These are phyloP conservation scores for Drosophila prostipennis DNA, from an alignment of 2,888 invertebrate species.

Conservation along the genomic window DNA sequence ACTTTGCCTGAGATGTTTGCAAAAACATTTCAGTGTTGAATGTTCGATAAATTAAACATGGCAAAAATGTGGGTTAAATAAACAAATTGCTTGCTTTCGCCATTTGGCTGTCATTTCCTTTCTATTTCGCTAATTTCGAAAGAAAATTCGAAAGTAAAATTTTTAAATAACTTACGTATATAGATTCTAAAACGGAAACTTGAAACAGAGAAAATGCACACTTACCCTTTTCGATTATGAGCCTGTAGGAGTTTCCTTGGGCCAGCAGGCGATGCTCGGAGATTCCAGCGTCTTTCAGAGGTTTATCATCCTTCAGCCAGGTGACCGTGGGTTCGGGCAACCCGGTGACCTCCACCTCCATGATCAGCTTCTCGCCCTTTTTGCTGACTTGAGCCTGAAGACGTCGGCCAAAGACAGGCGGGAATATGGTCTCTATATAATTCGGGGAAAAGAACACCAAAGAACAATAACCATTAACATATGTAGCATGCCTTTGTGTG, in stretches of 20 bases:
- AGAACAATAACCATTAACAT: conserved; percentile 9
- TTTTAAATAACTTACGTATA: not conserved
- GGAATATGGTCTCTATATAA: conserved; percentile 89
- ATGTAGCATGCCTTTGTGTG: conserved; percentile 54
- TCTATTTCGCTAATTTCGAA: not conserved
- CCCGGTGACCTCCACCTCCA: conserved; percentile 92
- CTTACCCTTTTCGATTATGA: conserved; percentile 90
- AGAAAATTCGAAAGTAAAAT: conserved; percentile 1
- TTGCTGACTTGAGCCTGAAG: conserved; percentile 91
- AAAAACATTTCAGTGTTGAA: conserved; percentile 8
- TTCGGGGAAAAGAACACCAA: conserved; percentile 10
- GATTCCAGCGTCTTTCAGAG: conserved; percentile 86
- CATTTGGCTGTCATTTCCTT: conserved; percentile 22
- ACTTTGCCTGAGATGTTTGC: conserved; percentile 1
- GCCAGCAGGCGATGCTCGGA: conserved; percentile 86
- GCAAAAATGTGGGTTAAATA: conserved; percentile 22
- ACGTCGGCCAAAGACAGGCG: conserved; percentile 91
- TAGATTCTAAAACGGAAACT: not conserved
- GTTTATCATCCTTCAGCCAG: conserved; percentile 90
- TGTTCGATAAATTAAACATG: conserved; percentile 2
- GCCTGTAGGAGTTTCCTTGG: conserved; percentile 88
- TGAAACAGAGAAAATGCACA: not conserved
- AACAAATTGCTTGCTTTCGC: conserved; percentile 11
- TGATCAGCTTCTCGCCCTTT: conserved; percentile 88
- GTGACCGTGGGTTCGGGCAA: conserved; percentile 90